Evolutionary conservation across 2,113 vertebrate genomes (phyloP), one percentile per base, ranked within the genome.

Genomic region (Corythornis cristatus): DNA sequence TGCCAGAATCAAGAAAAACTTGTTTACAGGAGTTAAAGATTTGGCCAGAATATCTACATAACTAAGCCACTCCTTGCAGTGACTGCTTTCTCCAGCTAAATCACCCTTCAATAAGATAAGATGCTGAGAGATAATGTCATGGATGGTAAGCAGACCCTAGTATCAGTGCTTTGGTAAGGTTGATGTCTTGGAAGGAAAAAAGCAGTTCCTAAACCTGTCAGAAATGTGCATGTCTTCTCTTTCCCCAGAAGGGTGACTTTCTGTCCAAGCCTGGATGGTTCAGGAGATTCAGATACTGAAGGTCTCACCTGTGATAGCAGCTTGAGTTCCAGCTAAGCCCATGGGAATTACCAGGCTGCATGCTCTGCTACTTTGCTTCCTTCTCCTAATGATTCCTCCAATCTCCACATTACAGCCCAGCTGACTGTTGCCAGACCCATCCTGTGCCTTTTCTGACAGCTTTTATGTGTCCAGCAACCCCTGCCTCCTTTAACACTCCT

Each of bases 371-470:
- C 13, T 67, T 56, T 64, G 43, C 51, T 93, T 73, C n/a, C 67
- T 85, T 80, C 77, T 93, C 28, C 54, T 60, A 37, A 64, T 60
- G 17, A 77, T 74, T 60, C n/a, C 48, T 8, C n/a, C 37, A 60
- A 0, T 70, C 74, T 91, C 62, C 45, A 81, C 65, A 89, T 70
- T 70, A 66, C 50, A 91, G 54, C 37, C 51, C 75, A 71, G 46
- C 12, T 74, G 56, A 61, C 53, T 81, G 56, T 64, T 83, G 60
- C 51, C 68, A 83, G 64, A 56, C 26, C 51, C 6, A 2, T 66
- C 71, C 46, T 43, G 28, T 19, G 56, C 61, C 26, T 23, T 48
- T 94, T 93, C 83, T 96, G 68, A 90, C 94, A 88, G 68, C 37
- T 64, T 91, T 76, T 43, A 58, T 85, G 85, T 93, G 25, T 70